A percentile compares a stretch with the other conserved stretches of the same genome.
These are phyloP conservation scores for Gopherus evgoodei DNA, from an alignment of 2,113 vertebrate species.

Conservation along the genomic window DNA sequence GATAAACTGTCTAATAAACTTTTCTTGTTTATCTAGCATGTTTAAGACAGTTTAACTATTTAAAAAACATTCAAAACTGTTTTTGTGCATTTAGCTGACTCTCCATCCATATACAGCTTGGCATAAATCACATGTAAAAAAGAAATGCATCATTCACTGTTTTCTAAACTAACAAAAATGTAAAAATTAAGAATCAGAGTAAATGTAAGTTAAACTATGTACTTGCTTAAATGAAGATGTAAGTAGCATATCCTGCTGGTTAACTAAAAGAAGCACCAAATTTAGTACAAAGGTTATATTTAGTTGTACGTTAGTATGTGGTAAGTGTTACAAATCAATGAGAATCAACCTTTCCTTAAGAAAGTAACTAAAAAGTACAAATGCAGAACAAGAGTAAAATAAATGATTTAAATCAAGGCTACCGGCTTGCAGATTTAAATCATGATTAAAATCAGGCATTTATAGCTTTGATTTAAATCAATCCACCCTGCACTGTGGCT, in stretches of 20 bases:
- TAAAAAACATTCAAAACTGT: not conserved
- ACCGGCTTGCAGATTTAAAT: not conserved
- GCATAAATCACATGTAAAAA: not conserved
- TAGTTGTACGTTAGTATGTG: not conserved
- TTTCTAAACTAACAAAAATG: not conserved
- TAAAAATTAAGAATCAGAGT: not conserved
- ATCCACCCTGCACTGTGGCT: not conserved
- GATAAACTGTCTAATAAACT: not conserved
- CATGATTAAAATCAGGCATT: not conserved
- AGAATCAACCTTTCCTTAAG: not conserved
- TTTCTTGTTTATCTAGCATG: not conserved
- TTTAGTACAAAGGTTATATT: not conserved
- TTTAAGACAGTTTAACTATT: not conserved
- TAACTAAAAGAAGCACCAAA: not conserved
- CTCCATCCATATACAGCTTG: not conserved
- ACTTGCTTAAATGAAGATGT: not conserved
- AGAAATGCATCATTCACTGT: not conserved
- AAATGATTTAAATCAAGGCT: not conserved
- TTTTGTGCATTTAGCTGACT: not conserved
- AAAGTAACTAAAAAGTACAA: not conserved
- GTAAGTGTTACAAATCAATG: not conserved
- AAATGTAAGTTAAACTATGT: not conserved
- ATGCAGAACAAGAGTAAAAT: not conserved
- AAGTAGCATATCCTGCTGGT: not conserved
- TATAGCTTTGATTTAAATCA: not conserved